Conservation (phyloP, 2,888 invertebrate species). For the Drosophila mimetica region DNA sequence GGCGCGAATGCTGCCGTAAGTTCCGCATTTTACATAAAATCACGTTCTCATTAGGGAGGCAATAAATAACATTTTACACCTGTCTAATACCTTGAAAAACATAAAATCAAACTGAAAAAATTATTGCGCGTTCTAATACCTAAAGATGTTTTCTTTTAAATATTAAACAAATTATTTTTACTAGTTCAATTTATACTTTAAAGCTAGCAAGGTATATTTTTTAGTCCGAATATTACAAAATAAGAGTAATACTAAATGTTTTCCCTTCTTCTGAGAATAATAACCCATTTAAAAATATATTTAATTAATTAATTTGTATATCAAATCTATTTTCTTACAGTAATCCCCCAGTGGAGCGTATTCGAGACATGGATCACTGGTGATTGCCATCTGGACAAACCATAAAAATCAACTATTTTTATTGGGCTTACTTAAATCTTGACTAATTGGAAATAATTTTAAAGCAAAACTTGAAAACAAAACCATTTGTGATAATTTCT, state of each 20-base stretch:
- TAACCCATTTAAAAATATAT: no score
- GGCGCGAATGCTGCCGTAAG: constrained; percentile 84
- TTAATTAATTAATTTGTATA: no score
- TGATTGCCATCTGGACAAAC: constrained; percentile 60
- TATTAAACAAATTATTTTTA: no score
- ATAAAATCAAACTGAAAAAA: background rate
- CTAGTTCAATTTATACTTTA: no score
- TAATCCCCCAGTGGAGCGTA: constrained; percentile 83
- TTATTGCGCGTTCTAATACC: background rate
- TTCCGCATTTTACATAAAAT: constrained; percentile 13
- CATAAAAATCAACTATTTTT: constrained; percentile 21
- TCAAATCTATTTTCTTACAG: constrained; percentile 50
- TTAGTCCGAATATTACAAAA: no score
- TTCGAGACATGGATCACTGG: constrained; percentile 84
- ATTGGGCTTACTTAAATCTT: constrained; percentile 41
- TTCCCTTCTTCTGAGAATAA: no score
- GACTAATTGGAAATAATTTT: constrained; percentile 48
- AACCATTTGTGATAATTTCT: constrained; percentile 77
- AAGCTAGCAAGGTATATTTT: no score
- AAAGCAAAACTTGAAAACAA: constrained; percentile 39
- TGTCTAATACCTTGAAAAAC: background rate
- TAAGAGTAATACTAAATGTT: no score
- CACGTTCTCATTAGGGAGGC: constrained; percentile 1
- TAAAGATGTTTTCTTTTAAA: no score
- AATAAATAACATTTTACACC: background rate